phyloP scores from a whole-genome alignment of 2,113 vertebrate genomes.

The Irena cyanogastra region DNA sequence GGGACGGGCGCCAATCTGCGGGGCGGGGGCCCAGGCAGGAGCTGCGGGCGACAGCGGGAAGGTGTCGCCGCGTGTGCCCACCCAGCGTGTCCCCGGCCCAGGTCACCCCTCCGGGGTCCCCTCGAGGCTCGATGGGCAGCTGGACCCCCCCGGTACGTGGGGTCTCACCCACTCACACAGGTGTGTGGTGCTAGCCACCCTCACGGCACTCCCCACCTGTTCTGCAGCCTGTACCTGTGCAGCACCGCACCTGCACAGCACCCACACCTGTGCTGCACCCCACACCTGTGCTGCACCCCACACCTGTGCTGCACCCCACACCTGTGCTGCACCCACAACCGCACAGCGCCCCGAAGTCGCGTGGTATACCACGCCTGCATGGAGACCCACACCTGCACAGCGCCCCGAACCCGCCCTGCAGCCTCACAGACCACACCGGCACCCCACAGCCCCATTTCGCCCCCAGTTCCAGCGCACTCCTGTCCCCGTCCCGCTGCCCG shows the following conservation, averaged over 20 bases:
- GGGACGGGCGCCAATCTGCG: not conserved
- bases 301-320: too few species aligned
- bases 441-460: fast-evolving
- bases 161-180: fast-evolving
- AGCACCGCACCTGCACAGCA: not conserved
- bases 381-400: not conserved
- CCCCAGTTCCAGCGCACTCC: not conserved
- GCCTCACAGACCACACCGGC: not conserved
- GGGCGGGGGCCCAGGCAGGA: not conserved
- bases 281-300: not conserved
- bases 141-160: fast-evolving
- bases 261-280: not conserved
- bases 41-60: not conserved
- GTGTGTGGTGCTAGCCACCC: not conserved
- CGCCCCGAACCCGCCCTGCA: not conserved
- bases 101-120: not conserved
- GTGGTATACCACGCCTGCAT: not conserved
- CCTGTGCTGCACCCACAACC: not conserved
- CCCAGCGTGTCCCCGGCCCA: not conserved
- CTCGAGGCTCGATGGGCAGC: not conserved
- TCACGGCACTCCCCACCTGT: too few species aligned
- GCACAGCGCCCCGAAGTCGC: not conserved
- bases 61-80: not conserved
- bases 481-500: fast-evolving
- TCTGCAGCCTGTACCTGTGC: fast-evolving